Conservation (phyloP, 2,113 vertebrate genomes). For the Petrocephalus microphthalmus region DNA sequence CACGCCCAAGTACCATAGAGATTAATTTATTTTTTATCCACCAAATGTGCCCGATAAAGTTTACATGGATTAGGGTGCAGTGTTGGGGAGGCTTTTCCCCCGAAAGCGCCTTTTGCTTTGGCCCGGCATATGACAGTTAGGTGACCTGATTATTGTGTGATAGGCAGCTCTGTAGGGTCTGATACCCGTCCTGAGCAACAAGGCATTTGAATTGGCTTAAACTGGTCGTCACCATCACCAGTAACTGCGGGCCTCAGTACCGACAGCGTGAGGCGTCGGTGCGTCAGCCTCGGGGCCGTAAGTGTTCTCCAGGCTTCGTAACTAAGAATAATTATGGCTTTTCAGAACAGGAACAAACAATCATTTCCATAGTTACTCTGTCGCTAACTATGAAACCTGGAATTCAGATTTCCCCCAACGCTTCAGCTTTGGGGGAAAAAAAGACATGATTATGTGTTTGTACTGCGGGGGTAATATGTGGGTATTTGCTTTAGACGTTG, state of each 20-base stretch:
- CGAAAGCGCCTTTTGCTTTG: background rate
- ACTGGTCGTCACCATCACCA: background rate
- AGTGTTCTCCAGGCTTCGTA: background rate
- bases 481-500: background rate
- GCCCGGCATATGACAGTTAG: background rate
- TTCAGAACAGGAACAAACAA: background rate
- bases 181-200: background rate
- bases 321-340: background rate
- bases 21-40: background rate
- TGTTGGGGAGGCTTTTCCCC: background rate
- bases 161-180: background rate
- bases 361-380: background rate
- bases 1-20: background rate
- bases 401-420: too few species aligned
- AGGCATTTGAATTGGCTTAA: background rate
- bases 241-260: background rate
- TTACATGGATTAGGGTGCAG: background rate
- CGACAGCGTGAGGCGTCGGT: background rate
- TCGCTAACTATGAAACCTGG: background rate
- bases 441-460: conserved; percentile 8
- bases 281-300: background rate
- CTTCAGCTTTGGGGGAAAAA: too few species aligned
- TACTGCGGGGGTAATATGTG: background rate
- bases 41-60: background rate
- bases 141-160: background rate